Evolutionary conservation across 2,888 invertebrate species (phyloP), one percentile per base, ranked within the genome.

Genomic region (Drosophila sordidula): DNA sequence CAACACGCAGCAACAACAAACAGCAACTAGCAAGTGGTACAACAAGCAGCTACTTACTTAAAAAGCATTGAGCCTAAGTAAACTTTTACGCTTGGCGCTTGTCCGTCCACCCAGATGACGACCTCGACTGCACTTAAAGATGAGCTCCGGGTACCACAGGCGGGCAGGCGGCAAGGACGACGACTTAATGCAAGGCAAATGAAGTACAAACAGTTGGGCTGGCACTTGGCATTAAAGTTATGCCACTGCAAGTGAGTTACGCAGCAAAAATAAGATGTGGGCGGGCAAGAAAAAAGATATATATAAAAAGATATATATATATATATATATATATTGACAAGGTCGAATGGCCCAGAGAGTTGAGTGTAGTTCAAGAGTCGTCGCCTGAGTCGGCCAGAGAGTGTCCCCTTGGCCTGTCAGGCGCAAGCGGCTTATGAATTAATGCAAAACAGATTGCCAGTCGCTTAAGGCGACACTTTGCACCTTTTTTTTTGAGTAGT

Each of bases 21-120:
- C 65, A 63, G 65, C 64, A 56, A 59, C 57, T 58, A 36, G 51
- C 59, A 71, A 77, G 78, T 67, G 58, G 78, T 58, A 52, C 42
- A 77, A 55, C 57, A 58, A 75, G 86, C 70, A 86, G 83, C 87
- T 88, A 88, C 81, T 81, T 81, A 87, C 82, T 88, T 82, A 88
- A 88, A 83, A 83, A 88, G 89, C 82, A 83, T 83, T 88, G 87
- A 77, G 83, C 83, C 83, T 88, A 83, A 83, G 83, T 88, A 88
- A 83, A 83, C 83, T 88, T 83, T 86, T 77, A 83, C 87, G 84
- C 74, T 78, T 58, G 62, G 44, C 83, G 18, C 22, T 42, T 25
- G 9, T 64, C 50, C 25, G 45, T 47, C 41, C 26, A 45, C 36
- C 56, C 41, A 62, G 41, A 41, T 54, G 78, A 45, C 58, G 71